Evolutionary conservation across 1,140 invertebrate genomes (phyloP).

Genomic region (Drosophila varians): DNA sequence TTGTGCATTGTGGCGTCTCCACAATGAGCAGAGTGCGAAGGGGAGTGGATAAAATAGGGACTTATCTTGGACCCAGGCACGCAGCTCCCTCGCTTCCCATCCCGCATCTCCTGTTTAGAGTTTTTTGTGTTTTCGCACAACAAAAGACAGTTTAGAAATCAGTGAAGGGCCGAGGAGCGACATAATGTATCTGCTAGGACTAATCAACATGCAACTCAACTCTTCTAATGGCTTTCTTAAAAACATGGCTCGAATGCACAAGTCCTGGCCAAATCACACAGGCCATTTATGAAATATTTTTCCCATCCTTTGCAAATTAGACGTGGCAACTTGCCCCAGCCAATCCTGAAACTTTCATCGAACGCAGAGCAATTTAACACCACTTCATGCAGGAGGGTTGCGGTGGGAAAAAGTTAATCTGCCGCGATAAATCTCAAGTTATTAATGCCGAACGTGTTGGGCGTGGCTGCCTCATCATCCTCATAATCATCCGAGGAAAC

Average conservation of each 20-base stretch:
- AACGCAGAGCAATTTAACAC: constrained; percentile 61
- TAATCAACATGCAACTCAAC: not conserved
- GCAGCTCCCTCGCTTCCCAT: constrained; percentile 21
- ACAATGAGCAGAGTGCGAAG: constrained; percentile 37
- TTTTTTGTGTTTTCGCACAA: constrained; percentile 52
- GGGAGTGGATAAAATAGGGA: constrained; percentile 22
- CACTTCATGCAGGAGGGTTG: constrained; percentile 21
- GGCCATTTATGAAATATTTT: constrained; percentile 39
- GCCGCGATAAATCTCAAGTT: constrained; percentile 69
- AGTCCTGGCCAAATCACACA: constrained; percentile 9
- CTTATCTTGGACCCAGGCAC: constrained; percentile 67
- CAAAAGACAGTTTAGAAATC: constrained; percentile 77
- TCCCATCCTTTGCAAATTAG: constrained; percentile 50
- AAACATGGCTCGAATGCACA: not conserved
- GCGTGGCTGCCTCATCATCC: constrained; percentile 43
- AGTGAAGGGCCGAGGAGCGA: constrained; percentile 28
- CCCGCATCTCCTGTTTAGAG: not conserved
- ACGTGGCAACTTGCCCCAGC: constrained; percentile 37
- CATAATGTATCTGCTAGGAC: constrained; percentile 39
- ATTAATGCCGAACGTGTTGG: constrained; percentile 68
- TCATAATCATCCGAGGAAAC: constrained; percentile 9
- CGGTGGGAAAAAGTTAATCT: constrained; percentile 40
- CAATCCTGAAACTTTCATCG: constrained; percentile 55
- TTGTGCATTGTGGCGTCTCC: constrained; percentile 71
- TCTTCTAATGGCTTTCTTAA: constrained; percentile 12